Conservation (phyloP, 1,140 invertebrate genomes). For the Lerema accius region DNA sequence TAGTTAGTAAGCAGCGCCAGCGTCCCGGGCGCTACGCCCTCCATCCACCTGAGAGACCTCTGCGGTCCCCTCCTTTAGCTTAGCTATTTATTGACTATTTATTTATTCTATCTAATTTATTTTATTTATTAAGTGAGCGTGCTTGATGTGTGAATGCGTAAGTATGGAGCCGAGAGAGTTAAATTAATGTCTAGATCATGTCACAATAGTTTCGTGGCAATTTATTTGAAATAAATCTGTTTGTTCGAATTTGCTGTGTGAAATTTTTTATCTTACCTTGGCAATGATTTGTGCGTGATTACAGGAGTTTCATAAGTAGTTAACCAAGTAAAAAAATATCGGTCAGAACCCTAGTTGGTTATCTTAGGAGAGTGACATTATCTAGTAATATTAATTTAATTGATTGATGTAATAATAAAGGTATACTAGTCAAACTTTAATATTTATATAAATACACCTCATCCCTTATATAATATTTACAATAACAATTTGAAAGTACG, state of each 20-base stretch:
- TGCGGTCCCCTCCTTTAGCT: constrained; percentile 75
- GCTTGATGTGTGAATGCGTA: constrained; percentile 77
- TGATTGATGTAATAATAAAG: constrained; percentile 62
- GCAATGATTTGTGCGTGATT: constrained; percentile 64
- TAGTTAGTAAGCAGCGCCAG: constrained; percentile 62
- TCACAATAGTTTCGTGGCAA: constrained; percentile 80
- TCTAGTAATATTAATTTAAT: constrained; percentile 83
- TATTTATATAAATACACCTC: constrained; percentile 66
- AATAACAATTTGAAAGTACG: constrained; percentile 30
- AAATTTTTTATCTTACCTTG: constrained; percentile 72
- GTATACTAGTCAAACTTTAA: constrained; percentile 74
- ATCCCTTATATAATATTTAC: constrained; percentile 46
- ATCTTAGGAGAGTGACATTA: constrained; percentile 78
- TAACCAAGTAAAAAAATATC: constrained; percentile 48
- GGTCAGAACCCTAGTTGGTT: constrained; percentile 75
- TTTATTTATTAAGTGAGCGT: constrained; percentile 82
- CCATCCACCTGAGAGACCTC: constrained; percentile 75
- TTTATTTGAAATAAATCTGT: constrained; percentile 82
- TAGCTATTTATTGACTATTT: constrained; percentile 83
- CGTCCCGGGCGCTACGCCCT: constrained; percentile 54
- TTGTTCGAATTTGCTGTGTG: constrained; percentile 76
- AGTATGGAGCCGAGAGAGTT: constrained; percentile 72
- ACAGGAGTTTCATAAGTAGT: constrained; percentile 22
- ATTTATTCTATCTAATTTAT: constrained; percentile 81
- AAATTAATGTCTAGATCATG: constrained; percentile 83